Evolutionary conservation across 1,140 invertebrate genomes (phyloP).

Genomic region (Hypsibius dujardini): DNA sequence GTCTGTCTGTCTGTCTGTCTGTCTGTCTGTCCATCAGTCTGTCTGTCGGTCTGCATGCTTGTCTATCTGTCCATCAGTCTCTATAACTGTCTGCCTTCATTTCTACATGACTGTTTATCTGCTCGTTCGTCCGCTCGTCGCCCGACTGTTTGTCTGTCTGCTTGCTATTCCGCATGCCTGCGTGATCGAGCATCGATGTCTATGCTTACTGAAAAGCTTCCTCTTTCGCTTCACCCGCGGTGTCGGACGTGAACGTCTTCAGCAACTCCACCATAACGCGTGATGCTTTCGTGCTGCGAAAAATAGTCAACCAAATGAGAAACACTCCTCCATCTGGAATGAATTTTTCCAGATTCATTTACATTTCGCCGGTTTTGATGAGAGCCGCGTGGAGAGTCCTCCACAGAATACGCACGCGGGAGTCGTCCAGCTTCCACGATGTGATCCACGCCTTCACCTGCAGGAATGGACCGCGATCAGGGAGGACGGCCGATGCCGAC

Average conservation of each 20-base stretch:
- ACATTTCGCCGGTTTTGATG: background rate
- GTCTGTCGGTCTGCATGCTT: too few relatives aligned
- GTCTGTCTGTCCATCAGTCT: too few relatives aligned
- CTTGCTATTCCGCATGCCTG: too few relatives aligned
- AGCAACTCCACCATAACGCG: slow-evolving; percentile 14
- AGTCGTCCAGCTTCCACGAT: background rate
- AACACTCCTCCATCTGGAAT: background rate
- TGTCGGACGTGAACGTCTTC: slow-evolving; percentile 6
- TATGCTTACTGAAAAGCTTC: background rate
- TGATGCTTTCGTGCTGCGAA: slow-evolving; percentile 14
- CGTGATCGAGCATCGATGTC: too few relatives aligned
- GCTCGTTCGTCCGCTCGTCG: too few relatives aligned
- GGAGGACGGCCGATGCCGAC: too few relatives aligned
- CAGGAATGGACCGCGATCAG: background rate
- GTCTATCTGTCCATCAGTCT: too few relatives aligned
- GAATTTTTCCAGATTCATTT: background rate
- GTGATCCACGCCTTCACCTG: slow-evolving; percentile 7
- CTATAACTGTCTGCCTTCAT: too few relatives aligned
- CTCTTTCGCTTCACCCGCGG: slow-evolving; percentile 8
- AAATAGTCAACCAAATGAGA: background rate
- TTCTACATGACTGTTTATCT: too few relatives aligned
- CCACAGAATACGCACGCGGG: background rate
- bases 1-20: too few relatives aligned
- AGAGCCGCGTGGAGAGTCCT: background rate
- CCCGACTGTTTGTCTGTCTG: too few relatives aligned